Evolutionary conservation across 1,140 invertebrate species (phyloP).

Genomic region (Hycleus phaleratus): DNA sequence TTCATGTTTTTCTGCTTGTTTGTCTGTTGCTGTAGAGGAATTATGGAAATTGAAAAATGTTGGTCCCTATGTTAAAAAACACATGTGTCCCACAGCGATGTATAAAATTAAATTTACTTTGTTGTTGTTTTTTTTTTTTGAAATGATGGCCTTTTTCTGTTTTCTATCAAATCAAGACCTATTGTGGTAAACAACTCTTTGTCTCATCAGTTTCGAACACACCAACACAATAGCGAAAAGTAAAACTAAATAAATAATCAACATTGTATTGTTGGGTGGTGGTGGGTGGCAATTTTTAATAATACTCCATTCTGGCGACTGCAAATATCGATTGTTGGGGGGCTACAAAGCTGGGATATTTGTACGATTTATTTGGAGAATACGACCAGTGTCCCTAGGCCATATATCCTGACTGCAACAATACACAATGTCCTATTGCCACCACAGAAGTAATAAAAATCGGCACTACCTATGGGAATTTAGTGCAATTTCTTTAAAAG

Average conservation of each 20-base stretch:
- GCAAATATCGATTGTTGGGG: slow-evolving; percentile 20
- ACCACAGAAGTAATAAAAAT: slow-evolving; percentile 3
- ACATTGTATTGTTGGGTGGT: slow-evolving; percentile 16
- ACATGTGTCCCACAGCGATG: slow-evolving; percentile 23
- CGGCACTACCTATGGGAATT: not conserved
- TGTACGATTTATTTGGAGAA: slow-evolving; percentile 28
- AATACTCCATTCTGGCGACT: slow-evolving; percentile 22
- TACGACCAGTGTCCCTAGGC: slow-evolving; percentile 26
- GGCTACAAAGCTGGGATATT: slow-evolving; percentile 22
- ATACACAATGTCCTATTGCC: not conserved
- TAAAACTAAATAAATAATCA: slow-evolving; percentile 8
- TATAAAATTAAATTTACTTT: slow-evolving; percentile 11
- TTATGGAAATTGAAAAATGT: slow-evolving; percentile 26
- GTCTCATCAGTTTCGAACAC: no score
- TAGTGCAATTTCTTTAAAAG: no score
- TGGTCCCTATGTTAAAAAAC: slow-evolving; percentile 9
- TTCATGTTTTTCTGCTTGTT: slow-evolving; percentile 29
- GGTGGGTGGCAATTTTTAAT: slow-evolving; percentile 26
- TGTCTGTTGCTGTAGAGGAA: slow-evolving; percentile 5
- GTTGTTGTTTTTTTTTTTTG: not conserved
- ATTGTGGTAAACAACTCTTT: slow-evolving; percentile 6
- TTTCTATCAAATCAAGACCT: not conserved
- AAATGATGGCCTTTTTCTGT: not conserved
- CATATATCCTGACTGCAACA: slow-evolving; percentile 22
- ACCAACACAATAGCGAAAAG: not conserved